Conservation (phyloP, 2,888 invertebrate species). For the Osmoderma eremita region DNA sequence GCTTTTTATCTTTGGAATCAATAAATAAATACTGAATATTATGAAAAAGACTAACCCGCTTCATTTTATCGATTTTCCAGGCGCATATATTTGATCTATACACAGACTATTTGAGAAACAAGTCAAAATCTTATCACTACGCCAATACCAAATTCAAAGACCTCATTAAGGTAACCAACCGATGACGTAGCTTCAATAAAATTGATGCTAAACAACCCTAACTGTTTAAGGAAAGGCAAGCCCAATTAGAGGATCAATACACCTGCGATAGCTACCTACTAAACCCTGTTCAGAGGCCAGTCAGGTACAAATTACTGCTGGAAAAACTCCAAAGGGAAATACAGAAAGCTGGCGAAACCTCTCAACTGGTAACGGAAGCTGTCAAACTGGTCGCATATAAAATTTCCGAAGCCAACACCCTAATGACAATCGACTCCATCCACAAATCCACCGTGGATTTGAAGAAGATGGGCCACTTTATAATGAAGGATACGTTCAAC, state of each 20-base stretch:
- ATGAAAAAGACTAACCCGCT: too few species aligned
- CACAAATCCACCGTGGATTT: slow-evolving; percentile 59
- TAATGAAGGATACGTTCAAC: slow-evolving; percentile 56
- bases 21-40: neutral
- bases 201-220: neutral
- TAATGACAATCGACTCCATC: slow-evolving; percentile 59
- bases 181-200: neutral
- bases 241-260: slow-evolving; percentile 56
- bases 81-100: slow-evolving; percentile 29
- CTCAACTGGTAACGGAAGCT: slow-evolving; percentile 49
- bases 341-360: slow-evolving; percentile 47
- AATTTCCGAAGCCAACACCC: slow-evolving; percentile 59
- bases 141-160: slow-evolving; percentile 49
- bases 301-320: slow-evolving; percentile 57
- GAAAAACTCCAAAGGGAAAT: slow-evolving; percentile 48
- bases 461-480: slow-evolving; percentile 54
- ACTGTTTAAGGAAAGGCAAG: slow-evolving; percentile 60
- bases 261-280: slow-evolving; percentile 54
- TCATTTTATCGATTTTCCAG: slow-evolving; percentile 26
- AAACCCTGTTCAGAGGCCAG: slow-evolving; percentile 58
- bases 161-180: slow-evolving; percentile 52
- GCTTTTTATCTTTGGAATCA: neutral
- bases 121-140: slow-evolving; percentile 27
- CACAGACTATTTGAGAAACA: slow-evolving; percentile 36
- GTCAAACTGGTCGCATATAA: slow-evolving; percentile 54